Base-by-base conservation (phyloP, 2,888 invertebrate species). In the Pseudolycoriella hygida region DNA sequence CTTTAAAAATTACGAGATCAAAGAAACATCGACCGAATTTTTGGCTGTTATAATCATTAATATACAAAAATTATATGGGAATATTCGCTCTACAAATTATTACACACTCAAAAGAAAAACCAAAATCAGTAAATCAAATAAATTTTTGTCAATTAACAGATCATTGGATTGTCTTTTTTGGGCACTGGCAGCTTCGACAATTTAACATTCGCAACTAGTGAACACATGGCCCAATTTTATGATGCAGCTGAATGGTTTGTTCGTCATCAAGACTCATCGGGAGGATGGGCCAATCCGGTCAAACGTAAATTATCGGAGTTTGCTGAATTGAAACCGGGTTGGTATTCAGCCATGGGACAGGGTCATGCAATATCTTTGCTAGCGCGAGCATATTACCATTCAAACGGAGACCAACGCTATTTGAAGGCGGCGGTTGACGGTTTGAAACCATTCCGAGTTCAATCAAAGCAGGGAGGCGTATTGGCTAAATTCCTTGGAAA, bases 331-430 rank as follows among this genome's bases (percentile, higher is more conserved):
- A 71, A 74, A 53, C 81, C 90, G 2, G 92, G 92, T 48, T 93
- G 93, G 93, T 84, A 92, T 62, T 96, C 94, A 0, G 90, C 96
- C 1, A 98, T 98, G 98, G 93, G 90, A 2, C 97, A 98, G 62
- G 97, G 98, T 0, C 97, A 98, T 65, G 89, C 82, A 18, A 84
- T 98, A 53, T 96, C 96, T 0, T 76, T 97, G n/a, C 70, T 98
- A 44, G 77, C 89, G 1, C 73, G 98, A 53, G 96, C 96, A 1
- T 93, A 82, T 67, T 72, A 81, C 66, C 79, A 80, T 60, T 88
- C 88, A 19, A 74, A 75, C 40, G 82, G 82, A 1, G 78, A 82
- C 57, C 67, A 69, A 47, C 62, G 71, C 40, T 97, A 90, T 65
- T 69, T 96, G 50, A 73, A 77, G 46, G 80, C 90, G 1, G 96